phyloP scores from a whole-genome alignment of 2,113 vertebrate species.

The Xiphorhynchus elegans region DNA sequence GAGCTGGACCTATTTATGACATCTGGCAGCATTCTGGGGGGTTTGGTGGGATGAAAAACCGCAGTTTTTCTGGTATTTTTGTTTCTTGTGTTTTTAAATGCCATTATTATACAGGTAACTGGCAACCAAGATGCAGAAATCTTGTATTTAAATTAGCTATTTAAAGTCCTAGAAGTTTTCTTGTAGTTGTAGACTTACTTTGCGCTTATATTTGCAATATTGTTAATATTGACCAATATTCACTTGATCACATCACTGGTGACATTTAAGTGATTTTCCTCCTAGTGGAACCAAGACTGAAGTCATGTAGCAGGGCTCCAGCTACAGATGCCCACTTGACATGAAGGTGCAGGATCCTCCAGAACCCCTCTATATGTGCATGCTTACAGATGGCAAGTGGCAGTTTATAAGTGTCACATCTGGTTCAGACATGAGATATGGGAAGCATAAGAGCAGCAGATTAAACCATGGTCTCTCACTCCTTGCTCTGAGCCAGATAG shows the following conservation, averaged over 20 bases:
- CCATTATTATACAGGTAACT: background rate
- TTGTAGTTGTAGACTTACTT: background rate
- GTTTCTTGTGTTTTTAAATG: background rate
- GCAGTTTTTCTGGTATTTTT: background rate
- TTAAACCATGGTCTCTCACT: background rate
- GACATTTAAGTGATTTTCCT: background rate
- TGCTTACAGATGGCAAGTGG: background rate
- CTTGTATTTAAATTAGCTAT: background rate
- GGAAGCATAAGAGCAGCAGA: background rate
- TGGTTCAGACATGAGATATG: background rate
- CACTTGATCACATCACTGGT: background rate
- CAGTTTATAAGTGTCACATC: background rate
- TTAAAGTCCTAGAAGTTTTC: background rate
- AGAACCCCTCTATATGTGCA: background rate
- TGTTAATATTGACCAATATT: background rate
- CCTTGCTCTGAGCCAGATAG: background rate
- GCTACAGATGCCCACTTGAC: background rate
- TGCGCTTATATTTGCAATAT: background rate
- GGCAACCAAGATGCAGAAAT: background rate
- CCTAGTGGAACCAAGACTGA: background rate
- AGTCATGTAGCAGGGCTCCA: background rate
- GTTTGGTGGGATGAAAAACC: background rate
- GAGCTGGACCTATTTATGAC: background rate
- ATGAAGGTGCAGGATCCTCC: background rate
- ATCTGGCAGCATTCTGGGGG: background rate